A percentile compares a stretch with the other conserved stretches of the same genome.
phyloP scores from a whole-genome alignment of 2,888 invertebrate genomes.

The Salticus scenicus region DNA sequence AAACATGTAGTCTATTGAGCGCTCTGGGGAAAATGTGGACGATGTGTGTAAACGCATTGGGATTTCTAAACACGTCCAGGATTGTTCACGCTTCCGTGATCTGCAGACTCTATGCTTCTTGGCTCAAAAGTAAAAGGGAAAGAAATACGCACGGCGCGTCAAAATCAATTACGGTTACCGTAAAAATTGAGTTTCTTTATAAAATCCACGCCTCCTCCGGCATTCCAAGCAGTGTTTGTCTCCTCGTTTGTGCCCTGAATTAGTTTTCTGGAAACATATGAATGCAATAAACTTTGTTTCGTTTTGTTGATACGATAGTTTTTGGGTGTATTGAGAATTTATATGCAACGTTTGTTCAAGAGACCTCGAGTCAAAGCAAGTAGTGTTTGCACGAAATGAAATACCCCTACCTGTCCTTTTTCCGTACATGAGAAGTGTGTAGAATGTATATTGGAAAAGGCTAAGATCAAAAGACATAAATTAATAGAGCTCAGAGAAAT shows the following conservation, averaged over 20 bases:
- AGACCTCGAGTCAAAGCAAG: not conserved
- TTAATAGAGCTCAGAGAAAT: too few relatives aligned
- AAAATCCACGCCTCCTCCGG: conserved; percentile 29
- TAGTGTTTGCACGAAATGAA: not conserved
- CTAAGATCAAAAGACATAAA: too few relatives aligned
- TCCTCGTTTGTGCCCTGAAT: conserved; percentile 25
- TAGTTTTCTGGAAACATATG: conserved; percentile 47
- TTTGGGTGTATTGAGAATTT: not conserved
- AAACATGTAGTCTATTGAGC: not conserved
- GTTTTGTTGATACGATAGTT: not conserved
- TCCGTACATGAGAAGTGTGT: not conserved
- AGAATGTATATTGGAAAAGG: conserved; percentile 15
- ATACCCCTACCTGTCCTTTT: not conserved
- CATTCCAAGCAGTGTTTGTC: conserved; percentile 33
- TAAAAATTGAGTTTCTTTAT: conserved; percentile 55
- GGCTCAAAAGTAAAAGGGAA: conserved; percentile 5
- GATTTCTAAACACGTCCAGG: conserved; percentile 37
- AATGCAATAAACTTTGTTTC: conserved; percentile 37
- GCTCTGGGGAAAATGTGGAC: not conserved
- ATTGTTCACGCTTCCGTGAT: conserved; percentile 53
- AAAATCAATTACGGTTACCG: conserved; percentile 66
- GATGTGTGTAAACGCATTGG: conserved; percentile 18
- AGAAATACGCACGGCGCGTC: conserved; percentile 53
- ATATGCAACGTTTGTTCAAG: not conserved
- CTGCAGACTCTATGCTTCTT: conserved; percentile 32